A percentile compares a stretch with the other conserved stretches of the same genome.
Conservation (phyloP, 2,888 invertebrate genomes). For the Eilema griseolum region DNA sequence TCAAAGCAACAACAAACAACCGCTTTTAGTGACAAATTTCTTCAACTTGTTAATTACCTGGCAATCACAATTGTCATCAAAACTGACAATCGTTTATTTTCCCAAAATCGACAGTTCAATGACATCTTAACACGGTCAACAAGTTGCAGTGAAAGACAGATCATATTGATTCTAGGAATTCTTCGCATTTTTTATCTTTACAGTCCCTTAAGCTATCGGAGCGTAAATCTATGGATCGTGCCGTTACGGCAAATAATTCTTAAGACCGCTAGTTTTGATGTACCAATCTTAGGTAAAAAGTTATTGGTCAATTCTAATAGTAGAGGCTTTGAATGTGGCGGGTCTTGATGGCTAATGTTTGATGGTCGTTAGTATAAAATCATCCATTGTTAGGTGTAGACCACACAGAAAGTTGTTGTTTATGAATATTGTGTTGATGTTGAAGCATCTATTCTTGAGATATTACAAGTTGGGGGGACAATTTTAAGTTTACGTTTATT, state of each 20-base stretch:
- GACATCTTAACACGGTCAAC: slow-evolving; percentile 48
- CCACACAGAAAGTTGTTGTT: background rate
- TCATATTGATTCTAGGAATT: slow-evolving; percentile 48
- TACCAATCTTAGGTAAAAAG: slow-evolving; percentile 59
- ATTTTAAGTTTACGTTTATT: too few species aligned
- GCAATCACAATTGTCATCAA: slow-evolving; percentile 2
- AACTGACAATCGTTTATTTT: slow-evolving; percentile 39
- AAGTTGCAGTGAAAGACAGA: slow-evolving; percentile 46
- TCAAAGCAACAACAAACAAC: background rate
- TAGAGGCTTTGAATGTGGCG: slow-evolving; percentile 44
- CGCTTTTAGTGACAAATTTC: slow-evolving; percentile 4
- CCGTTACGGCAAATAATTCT: slow-evolving; percentile 65
- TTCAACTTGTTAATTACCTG: slow-evolving; percentile 5
- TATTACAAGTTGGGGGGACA: too few species aligned
- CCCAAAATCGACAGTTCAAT: slow-evolving; percentile 40
- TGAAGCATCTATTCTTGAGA: background rate
- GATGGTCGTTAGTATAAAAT: background rate
- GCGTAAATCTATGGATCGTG: slow-evolving; percentile 59
- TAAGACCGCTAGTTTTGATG: slow-evolving; percentile 60
- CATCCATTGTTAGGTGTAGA: background rate
- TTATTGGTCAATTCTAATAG: slow-evolving; percentile 57
- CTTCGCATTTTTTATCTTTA: slow-evolving; percentile 42
- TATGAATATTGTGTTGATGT: background rate
- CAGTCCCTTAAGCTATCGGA: slow-evolving; percentile 55
- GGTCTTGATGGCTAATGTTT: background rate